A percentile compares a stretch with the other conserved stretches of the same genome.
Evolutionary conservation across 2,888 invertebrate species (phyloP).

Genomic region (Philonicus albiceps): DNA sequence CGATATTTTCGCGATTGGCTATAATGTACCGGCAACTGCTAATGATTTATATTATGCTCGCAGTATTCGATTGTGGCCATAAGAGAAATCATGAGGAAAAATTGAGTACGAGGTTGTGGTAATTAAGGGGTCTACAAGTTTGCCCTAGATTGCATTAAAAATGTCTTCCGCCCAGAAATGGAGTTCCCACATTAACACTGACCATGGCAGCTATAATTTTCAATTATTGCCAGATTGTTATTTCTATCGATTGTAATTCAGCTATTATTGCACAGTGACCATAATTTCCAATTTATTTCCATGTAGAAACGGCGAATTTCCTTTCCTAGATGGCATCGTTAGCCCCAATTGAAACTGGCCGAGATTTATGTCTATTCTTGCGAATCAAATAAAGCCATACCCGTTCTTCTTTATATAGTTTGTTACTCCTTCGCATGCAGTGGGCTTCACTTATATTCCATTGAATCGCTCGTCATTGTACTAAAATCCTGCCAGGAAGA

Average conservation of each 20-base stretch:
- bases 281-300: slow-evolving; percentile 38
- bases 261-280: background rate
- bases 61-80: background rate
- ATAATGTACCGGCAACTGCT: background rate
- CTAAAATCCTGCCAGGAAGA: background rate
- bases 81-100: background rate
- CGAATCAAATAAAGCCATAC: slow-evolving; percentile 11
- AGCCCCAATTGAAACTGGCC: slow-evolving; percentile 18
- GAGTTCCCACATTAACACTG: slow-evolving; percentile 13
- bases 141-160: background rate
- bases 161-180: background rate
- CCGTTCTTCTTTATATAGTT: background rate
- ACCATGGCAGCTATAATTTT: slow-evolving; percentile 11
- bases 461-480: background rate
- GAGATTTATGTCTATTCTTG: slow-evolving; percentile 31
- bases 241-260: slow-evolving; percentile 12
- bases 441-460: background rate
- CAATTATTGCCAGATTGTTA: slow-evolving; percentile 31
- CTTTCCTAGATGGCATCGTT: slow-evolving; percentile 26
- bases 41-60: background rate
- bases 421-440: background rate
- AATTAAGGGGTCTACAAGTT: background rate
- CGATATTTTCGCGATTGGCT: background rate
- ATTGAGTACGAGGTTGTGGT: background rate
- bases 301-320: slow-evolving; percentile 8